Percentiles rank a stretch among this genome's conserved stretches.
phyloP scores from a whole-genome alignment of 1,140 invertebrate genomes.

The Lucilia cuprina region DNA sequence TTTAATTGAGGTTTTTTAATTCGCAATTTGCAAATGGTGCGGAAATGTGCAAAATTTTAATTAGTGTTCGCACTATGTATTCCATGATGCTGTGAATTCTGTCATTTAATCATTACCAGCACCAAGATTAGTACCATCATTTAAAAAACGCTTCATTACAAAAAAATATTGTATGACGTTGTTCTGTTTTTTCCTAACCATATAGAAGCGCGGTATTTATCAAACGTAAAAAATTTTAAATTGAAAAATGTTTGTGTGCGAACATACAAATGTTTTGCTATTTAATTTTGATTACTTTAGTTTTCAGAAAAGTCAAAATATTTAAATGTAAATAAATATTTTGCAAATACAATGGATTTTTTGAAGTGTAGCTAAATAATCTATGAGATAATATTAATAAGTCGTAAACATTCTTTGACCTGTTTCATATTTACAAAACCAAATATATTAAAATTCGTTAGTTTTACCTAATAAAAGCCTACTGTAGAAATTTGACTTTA shows the following conservation, averaged over 20 bases:
- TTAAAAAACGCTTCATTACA: neutral
- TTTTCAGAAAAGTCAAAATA: neutral
- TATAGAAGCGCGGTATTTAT: neutral
- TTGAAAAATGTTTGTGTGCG: neutral
- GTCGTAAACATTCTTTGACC: no score
- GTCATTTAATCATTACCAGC: slow-evolving; percentile 55
- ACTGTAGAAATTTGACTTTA: no score
- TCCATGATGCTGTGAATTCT: neutral
- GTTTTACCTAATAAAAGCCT: no score
- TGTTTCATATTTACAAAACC: no score
- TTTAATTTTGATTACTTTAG: neutral
- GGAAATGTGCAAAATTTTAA: slow-evolving; percentile 4
- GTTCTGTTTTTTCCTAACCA: neutral
- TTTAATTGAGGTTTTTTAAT: neutral
- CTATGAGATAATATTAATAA: no score
- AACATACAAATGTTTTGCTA: no score
- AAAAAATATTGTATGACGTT: neutral
- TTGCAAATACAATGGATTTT: no score
- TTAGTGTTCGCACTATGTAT: neutral
- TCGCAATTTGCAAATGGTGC: neutral
- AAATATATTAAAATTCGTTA: no score
- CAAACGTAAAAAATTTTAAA: neutral
- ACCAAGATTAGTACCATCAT: neutral
- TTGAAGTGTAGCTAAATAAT: no score
- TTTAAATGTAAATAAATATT: no score